Evolutionary conservation across 2,888 invertebrate genomes (phyloP).

Genomic region (Boloria euphrosyne): DNA sequence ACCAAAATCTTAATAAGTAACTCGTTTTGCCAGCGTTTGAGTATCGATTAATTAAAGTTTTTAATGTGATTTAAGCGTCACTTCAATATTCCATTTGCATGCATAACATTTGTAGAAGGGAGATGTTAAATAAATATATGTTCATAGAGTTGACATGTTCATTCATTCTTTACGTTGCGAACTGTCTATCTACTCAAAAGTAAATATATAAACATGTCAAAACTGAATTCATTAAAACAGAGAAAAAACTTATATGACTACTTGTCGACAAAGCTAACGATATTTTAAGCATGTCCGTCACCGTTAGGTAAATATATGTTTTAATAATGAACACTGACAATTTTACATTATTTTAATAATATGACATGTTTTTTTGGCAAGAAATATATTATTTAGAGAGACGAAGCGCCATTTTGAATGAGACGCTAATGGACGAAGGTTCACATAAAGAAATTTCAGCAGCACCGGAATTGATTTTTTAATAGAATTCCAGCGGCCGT

Average conservation of each 20-base stretch:
- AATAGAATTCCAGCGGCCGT: conserved; percentile 54
- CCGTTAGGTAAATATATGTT: conserved; percentile 37
- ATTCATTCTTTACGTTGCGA: conserved; percentile 20
- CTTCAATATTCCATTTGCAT: conserved; percentile 22
- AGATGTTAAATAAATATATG: conserved; percentile 29
- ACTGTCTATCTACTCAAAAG: conserved; percentile 5
- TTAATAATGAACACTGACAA: conserved; percentile 40
- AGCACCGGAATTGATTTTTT: conserved; percentile 66
- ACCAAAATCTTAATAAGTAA: conserved; percentile 15
- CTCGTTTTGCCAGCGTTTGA: conserved; percentile 19
- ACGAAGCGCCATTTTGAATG: conserved; percentile 51
- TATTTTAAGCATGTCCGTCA: conserved; percentile 36
- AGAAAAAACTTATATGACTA: conserved; percentile 52
- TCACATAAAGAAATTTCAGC: conserved; percentile 64
- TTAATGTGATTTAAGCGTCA: conserved; percentile 29
- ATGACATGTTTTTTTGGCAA: conserved; percentile 68
- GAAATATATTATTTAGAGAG: conserved; percentile 65
- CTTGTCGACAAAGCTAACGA: conserved; percentile 52
- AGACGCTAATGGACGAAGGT: conserved; percentile 54
- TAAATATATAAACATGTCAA: conserved; percentile 21
- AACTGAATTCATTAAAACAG: conserved; percentile 25
- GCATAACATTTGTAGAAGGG: conserved; percentile 26
- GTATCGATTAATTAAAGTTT: conserved; percentile 27
- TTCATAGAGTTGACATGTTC: conserved; percentile 28
- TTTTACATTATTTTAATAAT: conserved; percentile 46